Conservation (phyloP, 1,140 invertebrate species). For the Pseudomyrmex pallidus region DNA sequence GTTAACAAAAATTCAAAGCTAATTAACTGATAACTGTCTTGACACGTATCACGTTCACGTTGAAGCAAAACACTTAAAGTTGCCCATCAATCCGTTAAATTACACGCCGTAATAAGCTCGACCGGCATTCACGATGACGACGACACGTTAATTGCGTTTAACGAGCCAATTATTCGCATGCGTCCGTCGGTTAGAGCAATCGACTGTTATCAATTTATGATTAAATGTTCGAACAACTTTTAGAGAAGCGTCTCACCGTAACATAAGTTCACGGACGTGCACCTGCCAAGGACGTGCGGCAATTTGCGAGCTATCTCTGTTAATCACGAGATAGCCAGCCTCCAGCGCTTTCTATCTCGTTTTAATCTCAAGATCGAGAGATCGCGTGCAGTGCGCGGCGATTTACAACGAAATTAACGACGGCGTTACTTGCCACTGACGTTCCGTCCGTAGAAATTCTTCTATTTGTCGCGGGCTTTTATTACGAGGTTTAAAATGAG, state of each 20-base stretch:
- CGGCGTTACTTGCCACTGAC: neutral
- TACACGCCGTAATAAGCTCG: neutral
- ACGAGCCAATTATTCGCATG: conserved; percentile 51
- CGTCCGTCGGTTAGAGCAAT: conserved; percentile 27
- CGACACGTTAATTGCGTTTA: conserved; percentile 61
- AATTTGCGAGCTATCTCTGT: conserved; percentile 37
- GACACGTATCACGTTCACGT: neutral
- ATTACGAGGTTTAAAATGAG: neutral
- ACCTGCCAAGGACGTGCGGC: conserved; percentile 30
- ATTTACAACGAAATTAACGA: neutral
- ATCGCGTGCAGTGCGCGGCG: neutral
- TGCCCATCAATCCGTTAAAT: conserved; percentile 30
- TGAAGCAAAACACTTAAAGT: conserved; percentile 24
- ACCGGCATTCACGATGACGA: conserved; percentile 7
- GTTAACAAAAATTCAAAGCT: conserved; percentile 6
- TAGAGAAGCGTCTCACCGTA: neutral
- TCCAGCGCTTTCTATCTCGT: neutral
- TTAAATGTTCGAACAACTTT: conserved; percentile 46
- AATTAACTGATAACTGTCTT: conserved; percentile 7
- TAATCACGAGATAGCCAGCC: conserved; percentile 1
- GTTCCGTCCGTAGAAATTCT: neutral
- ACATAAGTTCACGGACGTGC: conserved; percentile 25
- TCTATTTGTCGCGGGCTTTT: conserved; percentile 26
- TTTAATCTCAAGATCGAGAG: conserved; percentile 31
- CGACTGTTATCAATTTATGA: conserved; percentile 64